These are phyloP conservation scores for Reinhardtius hippoglossoides DNA, from an alignment of 2,113 vertebrate genomes.

Conservation along the genomic window DNA sequence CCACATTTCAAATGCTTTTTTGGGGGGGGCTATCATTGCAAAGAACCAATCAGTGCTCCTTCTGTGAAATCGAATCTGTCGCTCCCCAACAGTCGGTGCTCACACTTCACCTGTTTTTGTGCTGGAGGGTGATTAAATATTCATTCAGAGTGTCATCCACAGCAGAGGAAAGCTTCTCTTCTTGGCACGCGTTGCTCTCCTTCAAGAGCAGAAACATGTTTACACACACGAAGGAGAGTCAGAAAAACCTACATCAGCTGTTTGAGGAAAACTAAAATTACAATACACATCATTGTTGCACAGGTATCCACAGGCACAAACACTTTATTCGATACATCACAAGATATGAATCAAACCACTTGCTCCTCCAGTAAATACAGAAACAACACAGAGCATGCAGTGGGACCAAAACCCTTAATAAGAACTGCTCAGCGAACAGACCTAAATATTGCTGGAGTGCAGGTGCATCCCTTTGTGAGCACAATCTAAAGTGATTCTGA, in stretches of 20 bases:
- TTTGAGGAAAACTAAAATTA: constrained; percentile 11
- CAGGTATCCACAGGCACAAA: constrained; percentile 41
- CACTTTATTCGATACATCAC: constrained; percentile 17
- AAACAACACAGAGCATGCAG: constrained; percentile 20
- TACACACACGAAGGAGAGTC: constrained; percentile 43
- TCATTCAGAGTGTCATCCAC: constrained; percentile 93
- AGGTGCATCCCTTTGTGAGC: too few species aligned
- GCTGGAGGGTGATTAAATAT: constrained; percentile 94
- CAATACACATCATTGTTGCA: constrained; percentile 1
- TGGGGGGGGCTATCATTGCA: constrained; percentile 1
- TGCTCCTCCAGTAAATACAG: constrained; percentile 16
- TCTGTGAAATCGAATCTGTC: constrained; percentile 63
- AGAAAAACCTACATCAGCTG: constrained; percentile 38
- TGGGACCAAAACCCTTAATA: neutral
- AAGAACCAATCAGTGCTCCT: constrained; percentile 45
- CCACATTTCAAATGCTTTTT: neutral
- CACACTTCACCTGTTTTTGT: constrained; percentile 89
- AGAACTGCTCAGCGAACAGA: neutral
- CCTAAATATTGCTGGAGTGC: neutral
- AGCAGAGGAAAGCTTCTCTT: constrained; percentile 83
- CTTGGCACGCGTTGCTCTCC: constrained; percentile 67
- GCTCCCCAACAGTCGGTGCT: constrained; percentile 44
- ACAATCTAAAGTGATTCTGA: neutral
- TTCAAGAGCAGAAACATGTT: constrained; percentile 73
- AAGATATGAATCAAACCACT: constrained; percentile 23